Evolutionary conservation across 2,113 vertebrate genomes (phyloP).

Genomic region (Planiliza haematocheilus): DNA sequence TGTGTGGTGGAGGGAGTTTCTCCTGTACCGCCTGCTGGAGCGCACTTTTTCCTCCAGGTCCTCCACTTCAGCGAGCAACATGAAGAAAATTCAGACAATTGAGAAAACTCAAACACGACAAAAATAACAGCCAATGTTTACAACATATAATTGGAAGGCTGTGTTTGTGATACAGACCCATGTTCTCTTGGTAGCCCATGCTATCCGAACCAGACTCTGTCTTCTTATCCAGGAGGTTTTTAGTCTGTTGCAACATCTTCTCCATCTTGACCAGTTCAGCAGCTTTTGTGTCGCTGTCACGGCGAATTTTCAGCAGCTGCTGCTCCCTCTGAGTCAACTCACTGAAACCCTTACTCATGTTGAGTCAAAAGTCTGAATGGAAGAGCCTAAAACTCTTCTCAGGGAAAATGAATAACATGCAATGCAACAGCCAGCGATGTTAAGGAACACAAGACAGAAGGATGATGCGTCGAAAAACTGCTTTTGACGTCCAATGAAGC

Average conservation of each 20-base stretch:
- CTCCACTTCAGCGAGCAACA: constrained; percentile 79
- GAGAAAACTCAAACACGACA: background rate
- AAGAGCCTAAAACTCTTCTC: constrained; percentile 38
- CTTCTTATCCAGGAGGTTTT: constrained; percentile 87
- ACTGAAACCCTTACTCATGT: constrained; percentile 84
- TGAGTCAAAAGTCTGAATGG: constrained; percentile 74
- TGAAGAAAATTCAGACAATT: no score
- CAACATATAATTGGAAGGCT: background rate
- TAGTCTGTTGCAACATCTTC: constrained; percentile 88
- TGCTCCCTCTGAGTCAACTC: constrained; percentile 85
- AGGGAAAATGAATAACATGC: constrained; percentile 14
- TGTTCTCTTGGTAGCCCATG: constrained; percentile 68
- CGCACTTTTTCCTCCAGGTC: constrained; percentile 91
- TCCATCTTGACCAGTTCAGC: constrained; percentile 87
- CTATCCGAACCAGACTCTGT: constrained; percentile 77
- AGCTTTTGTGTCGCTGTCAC: constrained; percentile 87
- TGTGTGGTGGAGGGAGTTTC: constrained; percentile 87
- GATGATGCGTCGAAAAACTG: background rate
- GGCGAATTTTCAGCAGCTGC: constrained; percentile 83
- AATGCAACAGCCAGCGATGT: background rate
- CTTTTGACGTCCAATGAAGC: constrained; percentile 1
- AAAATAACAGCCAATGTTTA: background rate
- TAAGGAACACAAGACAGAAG: constrained; percentile 12
- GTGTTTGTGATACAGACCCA: constrained; percentile 71
- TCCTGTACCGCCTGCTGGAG: constrained; percentile 84